Base-by-base conservation (phyloP, 2,888 invertebrate genomes). In the Lasioglossum pauxillum region DNA sequence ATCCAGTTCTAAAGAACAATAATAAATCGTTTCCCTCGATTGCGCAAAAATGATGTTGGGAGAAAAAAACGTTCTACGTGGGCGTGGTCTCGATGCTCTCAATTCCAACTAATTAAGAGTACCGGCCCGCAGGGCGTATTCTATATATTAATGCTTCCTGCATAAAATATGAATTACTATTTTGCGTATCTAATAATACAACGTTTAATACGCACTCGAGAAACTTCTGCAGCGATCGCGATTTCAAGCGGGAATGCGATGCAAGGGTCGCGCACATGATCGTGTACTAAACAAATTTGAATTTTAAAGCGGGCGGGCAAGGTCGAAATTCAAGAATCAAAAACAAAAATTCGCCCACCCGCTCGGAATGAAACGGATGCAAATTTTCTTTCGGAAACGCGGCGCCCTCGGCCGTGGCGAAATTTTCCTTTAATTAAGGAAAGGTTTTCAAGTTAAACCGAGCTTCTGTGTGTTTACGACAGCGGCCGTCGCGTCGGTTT, bases 391-490 rank as follows among this genome's bases (percentile, higher is more conserved):
- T 46, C 23, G 31, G 49, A 23, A n/a, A 35, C 46, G 31, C 49
- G 35, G 31, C 19, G 7, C 19, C 27, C 44, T 14, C 41, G 64
- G 12, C 23, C 35, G 71, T 69, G 27, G n/a, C 31, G 67, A 53
- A 67, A 35, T 38, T 35, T 64, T 67, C 67, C 69, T 69, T 69
- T 69, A 44, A 38, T 78, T 71, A 78, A 78, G 46, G 35, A 53
- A 19, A 19, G 57, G 44, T 69, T 69, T 69, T 69, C 19, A 23
- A 38, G 38, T 38, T 23, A 23, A 38, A 38, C 23, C 38, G 38
- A 23, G 69, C 69, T 41, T 69, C 38, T 23, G 38, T 38, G 27
- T 27, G n/a, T 41, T 77, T 77, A 46, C 67, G 46, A 67, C 35
- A 69, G 38, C 23, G 53, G 38, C 38, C 38, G 12, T 23, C 69